Conservation (phyloP, 2,113 vertebrate species). For the Clinocottus analis region DNA sequence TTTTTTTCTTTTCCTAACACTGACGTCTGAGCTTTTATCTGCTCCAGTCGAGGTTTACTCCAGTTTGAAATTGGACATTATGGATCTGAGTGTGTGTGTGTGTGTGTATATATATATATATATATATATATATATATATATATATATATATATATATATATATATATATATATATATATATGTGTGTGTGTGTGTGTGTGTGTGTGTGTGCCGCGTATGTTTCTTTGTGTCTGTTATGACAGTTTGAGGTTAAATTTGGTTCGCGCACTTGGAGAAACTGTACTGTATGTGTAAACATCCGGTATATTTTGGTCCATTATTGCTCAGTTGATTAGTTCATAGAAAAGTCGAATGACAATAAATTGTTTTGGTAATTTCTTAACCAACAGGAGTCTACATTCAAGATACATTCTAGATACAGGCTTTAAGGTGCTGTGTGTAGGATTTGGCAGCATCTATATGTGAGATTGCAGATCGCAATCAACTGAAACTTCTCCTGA, state of each 20-base stretch:
- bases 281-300: neutral
- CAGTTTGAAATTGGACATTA: neutral
- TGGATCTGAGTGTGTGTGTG: neutral
- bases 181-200: neutral
- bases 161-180: too few species aligned
- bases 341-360: neutral
- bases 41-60: conserved; percentile 24
- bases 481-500: too few species aligned
- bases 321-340: neutral
- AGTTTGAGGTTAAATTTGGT: neutral
- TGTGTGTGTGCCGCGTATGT: neutral
- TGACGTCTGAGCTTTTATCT: conserved; percentile 59
- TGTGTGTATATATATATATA: too few species aligned
- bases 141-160: too few species aligned
- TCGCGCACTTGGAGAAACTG: neutral
- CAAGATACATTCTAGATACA: neutral
- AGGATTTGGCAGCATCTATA: too few species aligned
- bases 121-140: too few species aligned
- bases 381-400: neutral
- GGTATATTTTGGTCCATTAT: neutral
- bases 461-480: too few species aligned
- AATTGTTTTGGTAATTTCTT: neutral
- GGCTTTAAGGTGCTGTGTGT: too few species aligned
- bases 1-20: conserved; percentile 16
- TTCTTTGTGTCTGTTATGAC: neutral